Evolutionary conservation across 2,797 vertebrate genomes (phyloP).

Genomic region (Gymnocypris eckloni): DNA sequence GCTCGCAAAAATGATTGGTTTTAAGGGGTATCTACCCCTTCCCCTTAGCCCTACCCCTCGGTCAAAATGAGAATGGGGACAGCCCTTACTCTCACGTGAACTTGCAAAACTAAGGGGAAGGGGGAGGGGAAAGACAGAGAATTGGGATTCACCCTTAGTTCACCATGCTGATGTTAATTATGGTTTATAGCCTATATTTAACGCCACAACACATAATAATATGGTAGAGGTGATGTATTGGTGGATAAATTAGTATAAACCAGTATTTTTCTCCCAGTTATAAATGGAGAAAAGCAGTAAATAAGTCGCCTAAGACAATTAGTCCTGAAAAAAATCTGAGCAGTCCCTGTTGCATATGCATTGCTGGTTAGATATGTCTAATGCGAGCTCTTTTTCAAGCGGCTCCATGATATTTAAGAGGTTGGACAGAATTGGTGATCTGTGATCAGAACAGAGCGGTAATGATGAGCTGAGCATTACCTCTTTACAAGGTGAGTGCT

Average conservation of each 20-base stretch:
- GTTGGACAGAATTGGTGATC: constrained; percentile 4
- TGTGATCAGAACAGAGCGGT: background rate
- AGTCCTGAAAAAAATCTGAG: constrained; percentile 44
- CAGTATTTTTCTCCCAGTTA: constrained; percentile 48
- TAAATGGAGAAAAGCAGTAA: constrained; percentile 40
- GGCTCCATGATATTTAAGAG: constrained; percentile 5
- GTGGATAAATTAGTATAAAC: constrained; percentile 10
- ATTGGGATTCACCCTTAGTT: background rate
- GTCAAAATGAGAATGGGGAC: no score
- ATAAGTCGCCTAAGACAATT: constrained; percentile 25
- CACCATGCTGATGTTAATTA: constrained; percentile 28
- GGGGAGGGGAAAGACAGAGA: no score
- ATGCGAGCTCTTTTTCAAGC: background rate
- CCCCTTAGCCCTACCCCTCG: no score
- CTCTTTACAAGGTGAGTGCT: constrained; percentile 36
- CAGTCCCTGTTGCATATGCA: background rate
- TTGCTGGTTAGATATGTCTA: background rate
- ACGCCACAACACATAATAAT: constrained; percentile 17
- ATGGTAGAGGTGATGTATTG: background rate
- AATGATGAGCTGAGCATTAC: constrained; percentile 30
- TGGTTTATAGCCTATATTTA: constrained; percentile 24
- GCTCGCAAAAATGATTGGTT: no score
- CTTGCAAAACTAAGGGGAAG: no score
- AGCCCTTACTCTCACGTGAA: no score
- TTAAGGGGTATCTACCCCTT: no score